Base-by-base conservation (phyloP, 2,888 invertebrate genomes). In the Dryobotodes eremita region DNA sequence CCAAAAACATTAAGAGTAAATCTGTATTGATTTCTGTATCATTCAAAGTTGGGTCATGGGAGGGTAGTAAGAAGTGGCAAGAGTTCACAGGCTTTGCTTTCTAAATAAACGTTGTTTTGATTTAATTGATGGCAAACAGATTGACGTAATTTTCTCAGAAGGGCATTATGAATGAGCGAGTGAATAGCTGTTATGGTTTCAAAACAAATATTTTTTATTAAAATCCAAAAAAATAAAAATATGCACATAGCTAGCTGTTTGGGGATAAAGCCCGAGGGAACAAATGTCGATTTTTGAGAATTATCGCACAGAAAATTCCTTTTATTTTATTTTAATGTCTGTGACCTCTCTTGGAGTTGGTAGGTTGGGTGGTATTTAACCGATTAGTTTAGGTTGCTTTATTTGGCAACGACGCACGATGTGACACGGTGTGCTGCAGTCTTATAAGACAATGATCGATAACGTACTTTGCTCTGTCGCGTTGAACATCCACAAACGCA, bases 21-120 rank as follows among this genome's bases (percentile, higher is more conserved):
- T 92, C 91, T 92, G 86, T 90, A 90, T 92, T 94, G 93, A 92
- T 94, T 94, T 94, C 91, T 91, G 81, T 77, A 80, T 83, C 80
- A 83, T 79, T 84, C 62, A 84, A 83, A 82, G 86, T 88, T 86
- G 89, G 90, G 82, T 89, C 86, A 88, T 88, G 91, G 88, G 88
- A 89, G 80, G 88, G 77, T 85, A 90, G 91, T 90, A 88, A 82
- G 86, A 86, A 90, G 90, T 90, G 90, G 90, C 85, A 90, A 88
- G 89, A 91, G 90, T 89, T 92, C 89, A 90, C 89, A 91, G 90
- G 89, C 90, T 85, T 87, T 77, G 79, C 59, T 87, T 82, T 84
- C 46, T 73, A 76, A 82, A 81, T 68, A 76, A 80, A 77, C 8
- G 15, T 70, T 65, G 46, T 78, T 82, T 89, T 71, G 57, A 55